Evolutionary conservation across 1,140 invertebrate genomes (phyloP).

Genomic region (Daktulosphaira vitifoliae): DNA sequence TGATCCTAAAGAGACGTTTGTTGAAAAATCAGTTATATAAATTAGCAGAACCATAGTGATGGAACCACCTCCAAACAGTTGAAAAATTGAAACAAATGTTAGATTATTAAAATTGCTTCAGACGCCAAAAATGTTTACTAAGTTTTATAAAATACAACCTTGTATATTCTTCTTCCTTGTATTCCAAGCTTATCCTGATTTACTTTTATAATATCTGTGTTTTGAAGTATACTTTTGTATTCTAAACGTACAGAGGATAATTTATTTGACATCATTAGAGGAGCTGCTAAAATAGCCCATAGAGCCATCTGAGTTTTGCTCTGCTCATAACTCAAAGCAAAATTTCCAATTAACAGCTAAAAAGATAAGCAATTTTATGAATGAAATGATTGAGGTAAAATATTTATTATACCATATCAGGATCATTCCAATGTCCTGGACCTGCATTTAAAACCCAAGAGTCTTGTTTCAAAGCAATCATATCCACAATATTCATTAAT

Average conservation of each 20-base stretch:
- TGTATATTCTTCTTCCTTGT: slow-evolving; percentile 50
- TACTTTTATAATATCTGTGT: slow-evolving; percentile 63
- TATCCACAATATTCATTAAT: slow-evolving; percentile 62
- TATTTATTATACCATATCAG: slow-evolving; percentile 63
- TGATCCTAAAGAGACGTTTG: slow-evolving; percentile 43
- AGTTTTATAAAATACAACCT: slow-evolving; percentile 38
- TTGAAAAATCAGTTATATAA: no score
- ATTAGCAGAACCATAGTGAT: no score
- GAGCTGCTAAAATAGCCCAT: slow-evolving; percentile 82
- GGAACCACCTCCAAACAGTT: no score
- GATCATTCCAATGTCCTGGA: slow-evolving; percentile 85
- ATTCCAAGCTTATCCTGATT: slow-evolving; percentile 77
- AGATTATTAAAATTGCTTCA: no score
- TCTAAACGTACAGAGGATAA: slow-evolving; percentile 60
- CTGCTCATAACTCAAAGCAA: slow-evolving; percentile 73
- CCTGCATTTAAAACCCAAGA: slow-evolving; percentile 60
- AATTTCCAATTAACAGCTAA: slow-evolving; percentile 76
- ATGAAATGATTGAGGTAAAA: neutral
- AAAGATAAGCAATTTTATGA: slow-evolving; percentile 39
- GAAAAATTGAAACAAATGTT: no score
- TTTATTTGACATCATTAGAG: slow-evolving; percentile 83
- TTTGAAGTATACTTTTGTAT: slow-evolving; percentile 67
- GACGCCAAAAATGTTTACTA: no score
- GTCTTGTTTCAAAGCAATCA: slow-evolving; percentile 67
- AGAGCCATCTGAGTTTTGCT: slow-evolving; percentile 79